Percentiles rank a stretch among this genome's conserved stretches.
phyloP scores from a whole-genome alignment of 1,140 invertebrate genomes.

The Apis cerana region DNA sequence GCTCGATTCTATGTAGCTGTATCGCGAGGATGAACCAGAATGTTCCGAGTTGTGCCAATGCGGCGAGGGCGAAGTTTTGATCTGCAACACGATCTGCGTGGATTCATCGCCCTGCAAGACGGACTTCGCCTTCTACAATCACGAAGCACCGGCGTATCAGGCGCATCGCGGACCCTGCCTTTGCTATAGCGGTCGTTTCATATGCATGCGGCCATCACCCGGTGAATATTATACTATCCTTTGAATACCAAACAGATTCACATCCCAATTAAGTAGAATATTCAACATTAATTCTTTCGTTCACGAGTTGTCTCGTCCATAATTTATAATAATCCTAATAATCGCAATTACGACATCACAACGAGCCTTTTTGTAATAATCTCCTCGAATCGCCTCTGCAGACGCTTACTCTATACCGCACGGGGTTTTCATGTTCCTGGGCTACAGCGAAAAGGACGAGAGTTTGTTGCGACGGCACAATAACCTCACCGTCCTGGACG shows the following conservation, averaged over 20 bases:
- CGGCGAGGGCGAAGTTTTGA: slow-evolving; percentile 87
- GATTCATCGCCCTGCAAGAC: slow-evolving; percentile 91
- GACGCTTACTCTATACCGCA: slow-evolving; percentile 89
- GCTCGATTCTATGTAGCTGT: slow-evolving; percentile 83
- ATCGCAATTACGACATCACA: too few species aligned
- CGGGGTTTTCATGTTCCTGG: slow-evolving; percentile 92
- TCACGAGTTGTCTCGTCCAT: rapidly evolving
- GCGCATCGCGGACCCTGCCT: slow-evolving; percentile 93
- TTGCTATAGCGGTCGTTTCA: slow-evolving; percentile 94
- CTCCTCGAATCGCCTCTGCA: slow-evolving; percentile 69
- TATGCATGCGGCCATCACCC: slow-evolving; percentile 93
- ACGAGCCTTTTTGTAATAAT: not conserved
- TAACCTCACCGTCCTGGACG: slow-evolving; percentile 89
- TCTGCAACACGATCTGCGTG: slow-evolving; percentile 93
- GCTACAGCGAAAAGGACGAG: slow-evolving; percentile 93
- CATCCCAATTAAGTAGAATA: too few species aligned
- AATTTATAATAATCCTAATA: too few species aligned
- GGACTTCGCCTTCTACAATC: slow-evolving; percentile 92
- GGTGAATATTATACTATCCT: slow-evolving; percentile 81
- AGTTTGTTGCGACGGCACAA: slow-evolving; percentile 89
- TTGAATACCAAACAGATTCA: too few species aligned
- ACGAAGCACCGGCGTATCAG: slow-evolving; percentile 93
- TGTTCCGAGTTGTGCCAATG: slow-evolving; percentile 92
- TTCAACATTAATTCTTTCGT: too few species aligned
- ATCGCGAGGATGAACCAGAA: slow-evolving; percentile 91